Conservation (phyloP, 2,113 vertebrate species). For the Etia nguti region DNA sequence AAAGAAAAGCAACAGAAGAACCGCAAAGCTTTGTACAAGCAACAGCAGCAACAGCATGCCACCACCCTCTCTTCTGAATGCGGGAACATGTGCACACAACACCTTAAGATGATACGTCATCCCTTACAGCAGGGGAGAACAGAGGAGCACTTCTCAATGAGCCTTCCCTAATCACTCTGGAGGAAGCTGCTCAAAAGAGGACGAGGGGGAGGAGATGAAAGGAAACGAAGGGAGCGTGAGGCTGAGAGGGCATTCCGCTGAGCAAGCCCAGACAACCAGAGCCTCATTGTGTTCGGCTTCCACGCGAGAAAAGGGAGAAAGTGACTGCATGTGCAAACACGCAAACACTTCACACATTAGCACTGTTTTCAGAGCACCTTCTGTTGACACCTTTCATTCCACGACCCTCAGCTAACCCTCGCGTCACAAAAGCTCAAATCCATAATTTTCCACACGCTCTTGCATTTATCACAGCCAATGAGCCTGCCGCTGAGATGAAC, state of each 20-base stretch:
- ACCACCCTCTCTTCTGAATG: neutral
- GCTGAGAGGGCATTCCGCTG: slow-evolving; percentile 61
- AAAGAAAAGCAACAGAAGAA: neutral
- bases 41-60: neutral
- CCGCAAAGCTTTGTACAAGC: neutral
- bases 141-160: slow-evolving; percentile 43
- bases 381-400: slow-evolving; percentile 41
- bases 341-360: slow-evolving; percentile 49
- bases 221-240: slow-evolving; percentile 47
- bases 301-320: slow-evolving; percentile 42
- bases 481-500: neutral
- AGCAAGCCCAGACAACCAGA: slow-evolving; percentile 64
- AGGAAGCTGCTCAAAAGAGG: slow-evolving; percentile 36
- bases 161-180: slow-evolving; percentile 57
- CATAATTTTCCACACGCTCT: neutral
- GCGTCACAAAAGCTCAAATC: slow-evolving; percentile 3
- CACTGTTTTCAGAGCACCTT: slow-evolving; percentile 13
- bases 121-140: slow-evolving; percentile 4
- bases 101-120: slow-evolving; percentile 42
- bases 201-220: slow-evolving; percentile 52
- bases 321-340: slow-evolving; percentile 44
- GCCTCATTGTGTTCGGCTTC: slow-evolving; percentile 45
- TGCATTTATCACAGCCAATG: neutral
- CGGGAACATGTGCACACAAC: slow-evolving; percentile 5
- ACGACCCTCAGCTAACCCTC: slow-evolving; percentile 13